These are phyloP conservation scores for Lepidochitona cinerea DNA, from an alignment of 2,888 invertebrate species.

Conservation along the genomic window DNA sequence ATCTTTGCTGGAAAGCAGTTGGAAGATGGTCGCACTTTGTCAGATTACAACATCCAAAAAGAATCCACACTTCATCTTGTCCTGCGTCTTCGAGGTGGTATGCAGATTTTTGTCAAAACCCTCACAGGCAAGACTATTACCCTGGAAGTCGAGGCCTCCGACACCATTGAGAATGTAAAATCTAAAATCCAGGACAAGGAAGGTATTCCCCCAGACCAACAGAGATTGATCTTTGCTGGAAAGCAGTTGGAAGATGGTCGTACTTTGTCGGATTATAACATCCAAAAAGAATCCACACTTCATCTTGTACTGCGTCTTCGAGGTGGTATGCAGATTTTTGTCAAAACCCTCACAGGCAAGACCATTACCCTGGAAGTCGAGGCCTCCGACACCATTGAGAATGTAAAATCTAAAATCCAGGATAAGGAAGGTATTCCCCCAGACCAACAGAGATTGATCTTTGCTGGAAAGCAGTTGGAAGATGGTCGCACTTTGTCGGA, in stretches of 20 bases:
- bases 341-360: not conserved
- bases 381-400: not conserved
- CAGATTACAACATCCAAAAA: slow-evolving; percentile 4
- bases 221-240: slow-evolving; percentile 4
- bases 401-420: not conserved
- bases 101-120: slow-evolving; percentile 4
- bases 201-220: slow-evolving; percentile 1
- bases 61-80: not conserved
- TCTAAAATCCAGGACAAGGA: slow-evolving; percentile 3
- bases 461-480: slow-evolving; percentile 1
- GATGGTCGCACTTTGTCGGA: not conserved
- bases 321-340: slow-evolving; percentile 5
- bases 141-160: not conserved
- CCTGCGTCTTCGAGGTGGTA: not conserved
- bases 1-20: slow-evolving; percentile 1
- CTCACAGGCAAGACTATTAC: not conserved
- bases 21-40: not conserved
- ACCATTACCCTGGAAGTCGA: not conserved
- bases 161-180: slow-evolving; percentile 1
- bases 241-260: slow-evolving; percentile 2
- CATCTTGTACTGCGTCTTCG: slow-evolving; percentile 1
- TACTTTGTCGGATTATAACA: not conserved
- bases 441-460: slow-evolving; percentile 3
- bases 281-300: not conserved
- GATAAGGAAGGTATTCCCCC: slow-evolving; percentile 1